Evolutionary conservation across 2,888 invertebrate genomes (phyloP).

Genomic region (Plebejus melissa): DNA sequence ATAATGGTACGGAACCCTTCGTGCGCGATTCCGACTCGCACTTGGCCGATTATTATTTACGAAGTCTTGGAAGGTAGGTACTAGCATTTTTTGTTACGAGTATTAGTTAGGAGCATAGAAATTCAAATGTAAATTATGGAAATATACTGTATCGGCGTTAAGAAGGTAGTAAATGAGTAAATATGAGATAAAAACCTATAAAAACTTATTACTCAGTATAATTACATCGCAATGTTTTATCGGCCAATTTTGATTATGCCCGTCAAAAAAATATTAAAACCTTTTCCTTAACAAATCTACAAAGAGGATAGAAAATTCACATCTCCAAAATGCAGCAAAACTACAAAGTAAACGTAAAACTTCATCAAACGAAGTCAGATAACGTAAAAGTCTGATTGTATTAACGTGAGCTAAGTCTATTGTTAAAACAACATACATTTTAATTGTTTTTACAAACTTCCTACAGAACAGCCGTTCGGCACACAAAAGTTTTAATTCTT

Average conservation of each 20-base stretch:
- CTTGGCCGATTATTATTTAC: not conserved
- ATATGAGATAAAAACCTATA: too few species aligned
- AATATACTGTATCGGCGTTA: not conserved
- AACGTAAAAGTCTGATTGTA: slow-evolving; percentile 12
- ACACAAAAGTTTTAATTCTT: slow-evolving; percentile 66
- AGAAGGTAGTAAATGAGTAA: too few species aligned
- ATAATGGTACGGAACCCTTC: too few species aligned
- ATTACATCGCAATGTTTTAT: not conserved
- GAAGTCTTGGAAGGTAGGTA: not conserved
- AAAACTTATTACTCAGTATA: not conserved
- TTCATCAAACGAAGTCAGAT: not conserved
- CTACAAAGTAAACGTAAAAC: not conserved
- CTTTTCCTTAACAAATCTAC: not conserved
- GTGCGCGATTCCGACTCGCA: too few species aligned
- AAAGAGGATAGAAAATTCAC: not conserved
- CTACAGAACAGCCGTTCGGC: slow-evolving; percentile 39
- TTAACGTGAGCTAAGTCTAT: slow-evolving; percentile 13
- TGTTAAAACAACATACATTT: slow-evolving; percentile 22
- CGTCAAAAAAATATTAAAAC: not conserved
- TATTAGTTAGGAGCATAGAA: too few species aligned
- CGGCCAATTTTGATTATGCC: not conserved
- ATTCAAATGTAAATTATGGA: not conserved
- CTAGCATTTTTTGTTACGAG: not conserved
- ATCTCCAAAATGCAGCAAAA: not conserved
- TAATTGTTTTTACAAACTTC: slow-evolving; percentile 34